Conservation (phyloP, 2,888 invertebrate species). For the Altica lythri region DNA sequence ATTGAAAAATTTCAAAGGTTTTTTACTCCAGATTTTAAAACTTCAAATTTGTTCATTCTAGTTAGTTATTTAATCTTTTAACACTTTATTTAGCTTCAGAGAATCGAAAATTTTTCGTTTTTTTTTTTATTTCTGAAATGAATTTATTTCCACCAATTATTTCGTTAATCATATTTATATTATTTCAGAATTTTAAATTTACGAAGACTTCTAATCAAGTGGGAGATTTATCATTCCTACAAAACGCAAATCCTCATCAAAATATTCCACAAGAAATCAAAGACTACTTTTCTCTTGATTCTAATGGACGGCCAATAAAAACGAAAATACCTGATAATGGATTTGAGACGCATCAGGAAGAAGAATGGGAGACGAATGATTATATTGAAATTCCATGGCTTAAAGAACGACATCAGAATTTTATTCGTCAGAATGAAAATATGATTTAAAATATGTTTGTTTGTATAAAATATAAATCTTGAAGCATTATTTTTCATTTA, state of each 20-base stretch:
- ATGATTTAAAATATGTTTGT: too few species aligned
- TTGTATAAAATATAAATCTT: too few species aligned
- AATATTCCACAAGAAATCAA: slow-evolving; percentile 60
- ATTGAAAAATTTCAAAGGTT: too few species aligned
- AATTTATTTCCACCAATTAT: slow-evolving; percentile 1
- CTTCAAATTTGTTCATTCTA: too few species aligned
- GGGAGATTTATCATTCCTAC: slow-evolving; percentile 65
- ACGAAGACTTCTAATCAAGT: slow-evolving; percentile 59
- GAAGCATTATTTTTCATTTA: too few species aligned
- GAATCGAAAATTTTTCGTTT: background rate
- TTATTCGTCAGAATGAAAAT: background rate
- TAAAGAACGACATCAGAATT: background rate
- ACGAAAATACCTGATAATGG: slow-evolving; percentile 62
- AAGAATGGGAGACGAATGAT: slow-evolving; percentile 71
- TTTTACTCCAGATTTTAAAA: too few species aligned
- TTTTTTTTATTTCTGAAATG: slow-evolving; percentile 1
- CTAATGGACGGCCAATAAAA: slow-evolving; percentile 65
- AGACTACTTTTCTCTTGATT: slow-evolving; percentile 66
- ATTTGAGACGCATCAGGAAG: slow-evolving; percentile 60
- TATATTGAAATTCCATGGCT: slow-evolving; percentile 64
- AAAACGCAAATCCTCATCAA: slow-evolving; percentile 65
- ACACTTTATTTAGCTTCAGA: background rate
- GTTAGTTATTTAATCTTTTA: too few species aligned
- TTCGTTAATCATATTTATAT: too few species aligned
- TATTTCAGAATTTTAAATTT: slow-evolving; percentile 66